A percentile compares a stretch with the other conserved stretches of the same genome.
Evolutionary conservation across 2,888 invertebrate species (phyloP).

Genomic region (Sinelater perroti): DNA sequence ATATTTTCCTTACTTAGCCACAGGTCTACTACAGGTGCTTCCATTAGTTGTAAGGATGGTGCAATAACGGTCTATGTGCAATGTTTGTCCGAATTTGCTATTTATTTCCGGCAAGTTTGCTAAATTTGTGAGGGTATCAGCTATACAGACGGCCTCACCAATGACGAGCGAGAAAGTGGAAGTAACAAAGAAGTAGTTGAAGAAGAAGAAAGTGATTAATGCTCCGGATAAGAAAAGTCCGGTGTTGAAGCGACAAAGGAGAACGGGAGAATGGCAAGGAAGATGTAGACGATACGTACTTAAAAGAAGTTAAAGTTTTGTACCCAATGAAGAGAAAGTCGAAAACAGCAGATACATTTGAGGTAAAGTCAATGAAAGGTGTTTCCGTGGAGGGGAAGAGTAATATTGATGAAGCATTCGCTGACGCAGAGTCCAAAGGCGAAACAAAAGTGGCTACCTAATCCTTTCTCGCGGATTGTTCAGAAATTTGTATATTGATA

Average conservation of each 20-base stretch:
- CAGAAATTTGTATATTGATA: constrained; percentile 48
- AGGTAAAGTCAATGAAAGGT: constrained; percentile 62
- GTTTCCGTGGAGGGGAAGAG: constrained; percentile 78
- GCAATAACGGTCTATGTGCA: too few species aligned
- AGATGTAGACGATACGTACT: constrained; percentile 58
- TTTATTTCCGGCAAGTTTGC: constrained; percentile 27
- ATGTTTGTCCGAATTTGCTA: too few species aligned
- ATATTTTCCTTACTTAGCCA: too few species aligned
- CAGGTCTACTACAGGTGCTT: too few species aligned
- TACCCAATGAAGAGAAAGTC: constrained; percentile 74
- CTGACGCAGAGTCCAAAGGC: constrained; percentile 65
- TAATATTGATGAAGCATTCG: constrained; percentile 71
- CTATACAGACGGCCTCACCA: constrained; percentile 53
- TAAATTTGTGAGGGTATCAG: constrained; percentile 9
- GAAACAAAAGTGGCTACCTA: constrained; percentile 68
- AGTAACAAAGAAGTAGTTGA: constrained; percentile 58
- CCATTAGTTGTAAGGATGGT: too few species aligned
- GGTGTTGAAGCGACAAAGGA: constrained; percentile 58
- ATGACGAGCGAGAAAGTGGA: constrained; percentile 73
- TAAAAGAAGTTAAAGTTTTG: constrained; percentile 30
- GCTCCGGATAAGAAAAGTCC: constrained; percentile 59
- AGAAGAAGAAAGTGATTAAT: constrained; percentile 49
- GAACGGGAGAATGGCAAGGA: constrained; percentile 62
- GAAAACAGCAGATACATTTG: constrained; percentile 64
- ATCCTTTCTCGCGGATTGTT: constrained; percentile 44